These are phyloP conservation scores for Parotocinclus haroldoi DNA, from an alignment of 2,797 vertebrate species.

Conservation along the genomic window DNA sequence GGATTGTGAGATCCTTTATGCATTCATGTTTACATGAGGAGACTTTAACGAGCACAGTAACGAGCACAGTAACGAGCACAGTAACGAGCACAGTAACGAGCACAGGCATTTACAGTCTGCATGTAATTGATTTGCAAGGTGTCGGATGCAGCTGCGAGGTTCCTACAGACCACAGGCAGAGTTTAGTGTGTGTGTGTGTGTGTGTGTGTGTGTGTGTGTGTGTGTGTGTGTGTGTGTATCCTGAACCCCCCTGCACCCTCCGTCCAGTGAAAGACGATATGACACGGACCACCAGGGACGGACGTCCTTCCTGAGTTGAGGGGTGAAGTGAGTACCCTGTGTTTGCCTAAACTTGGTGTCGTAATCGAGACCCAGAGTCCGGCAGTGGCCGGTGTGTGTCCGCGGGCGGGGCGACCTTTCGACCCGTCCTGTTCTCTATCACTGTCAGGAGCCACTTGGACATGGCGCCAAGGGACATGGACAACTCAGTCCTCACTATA, in stretches of 20 bases:
- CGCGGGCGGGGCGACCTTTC: constrained; percentile 41
- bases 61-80: no score
- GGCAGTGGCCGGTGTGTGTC: constrained; percentile 51
- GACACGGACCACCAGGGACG: constrained; percentile 64
- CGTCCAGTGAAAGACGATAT: constrained; percentile 67
- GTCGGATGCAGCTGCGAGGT: constrained; percentile 5
- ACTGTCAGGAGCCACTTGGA: constrained; percentile 42
- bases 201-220: constrained; percentile 5
- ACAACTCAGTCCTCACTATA: not conserved
- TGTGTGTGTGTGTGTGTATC: constrained; percentile 32
- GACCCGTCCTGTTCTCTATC: constrained; percentile 42
- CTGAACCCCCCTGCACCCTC: constrained; percentile 57
- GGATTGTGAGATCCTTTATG: no score
- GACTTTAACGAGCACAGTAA: no score
- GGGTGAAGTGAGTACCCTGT: constrained; percentile 60
- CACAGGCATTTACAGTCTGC: no score
- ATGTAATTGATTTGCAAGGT: not conserved
- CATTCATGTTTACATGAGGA: no score
- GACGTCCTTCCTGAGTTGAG: constrained; percentile 52
- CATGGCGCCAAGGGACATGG: constrained; percentile 17
- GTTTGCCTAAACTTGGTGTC: constrained; percentile 57
- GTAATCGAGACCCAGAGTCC: constrained; percentile 37
- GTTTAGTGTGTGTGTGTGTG: not conserved
- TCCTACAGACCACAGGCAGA: not conserved
- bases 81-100: no score